Percentiles rank a stretch among this genome's conserved stretches.
Evolutionary conservation across 1,140 invertebrate genomes (phyloP).

Genomic region (Hycleus cichorii): DNA sequence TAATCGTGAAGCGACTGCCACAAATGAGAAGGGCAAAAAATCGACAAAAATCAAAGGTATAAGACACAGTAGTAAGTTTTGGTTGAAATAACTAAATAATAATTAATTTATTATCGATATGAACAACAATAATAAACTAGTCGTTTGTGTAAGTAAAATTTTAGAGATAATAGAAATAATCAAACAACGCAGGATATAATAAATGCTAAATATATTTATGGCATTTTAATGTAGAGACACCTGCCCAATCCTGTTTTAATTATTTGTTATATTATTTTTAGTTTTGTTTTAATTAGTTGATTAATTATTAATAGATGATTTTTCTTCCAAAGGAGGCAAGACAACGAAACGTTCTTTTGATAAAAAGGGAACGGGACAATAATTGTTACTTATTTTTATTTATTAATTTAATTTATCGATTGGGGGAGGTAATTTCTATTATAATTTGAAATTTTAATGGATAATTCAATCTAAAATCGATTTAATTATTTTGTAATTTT

Average conservation of each 20-base stretch:
- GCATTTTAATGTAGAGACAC: neutral
- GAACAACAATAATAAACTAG: neutral
- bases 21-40: slow-evolving; percentile 46
- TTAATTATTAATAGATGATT: no score
- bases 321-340: no score
- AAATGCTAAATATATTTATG: neutral
- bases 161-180: neutral
- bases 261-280: no score
- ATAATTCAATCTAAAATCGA: neutral
- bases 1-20: slow-evolving; percentile 44
- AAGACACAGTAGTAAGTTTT: slow-evolving; percentile 50
- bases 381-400: neutral
- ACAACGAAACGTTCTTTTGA: neutral
- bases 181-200: neutral
- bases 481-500: slow-evolving; percentile 21
- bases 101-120: slow-evolving; percentile 19
- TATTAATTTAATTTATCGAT: neutral
- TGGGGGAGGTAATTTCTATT: neutral
- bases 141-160: neutral
- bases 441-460: neutral
- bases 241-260: neutral
- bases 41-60: slow-evolving; percentile 45
- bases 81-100: slow-evolving; percentile 44
- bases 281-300: no score
- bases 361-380: neutral